These are phyloP conservation scores for Telmatochromis sp. DNA, from an alignment of 2,113 vertebrate species.

Conservation along the genomic window DNA sequence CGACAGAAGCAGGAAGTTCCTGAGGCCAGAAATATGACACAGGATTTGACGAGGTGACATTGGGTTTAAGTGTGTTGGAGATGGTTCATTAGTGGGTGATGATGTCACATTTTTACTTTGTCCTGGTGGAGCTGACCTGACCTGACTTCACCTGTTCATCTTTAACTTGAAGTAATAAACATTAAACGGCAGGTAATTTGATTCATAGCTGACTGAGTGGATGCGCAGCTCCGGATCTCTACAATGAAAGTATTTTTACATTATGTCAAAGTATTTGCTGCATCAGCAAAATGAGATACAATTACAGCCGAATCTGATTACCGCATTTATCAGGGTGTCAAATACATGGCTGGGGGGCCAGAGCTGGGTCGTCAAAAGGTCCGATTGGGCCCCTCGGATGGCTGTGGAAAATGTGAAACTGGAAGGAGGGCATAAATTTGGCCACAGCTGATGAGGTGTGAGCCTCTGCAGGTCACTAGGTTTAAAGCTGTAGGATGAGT, in stretches of 20 bases:
- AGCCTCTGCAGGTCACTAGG: background rate
- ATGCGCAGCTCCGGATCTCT: rapidly evolving
- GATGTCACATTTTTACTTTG: background rate
- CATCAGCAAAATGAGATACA: background rate
- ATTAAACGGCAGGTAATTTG: background rate
- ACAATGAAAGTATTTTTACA: background rate
- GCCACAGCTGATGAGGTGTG: background rate
- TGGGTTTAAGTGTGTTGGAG: background rate
- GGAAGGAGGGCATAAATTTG: background rate
- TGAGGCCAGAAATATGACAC: background rate
- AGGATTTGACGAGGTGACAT: background rate
- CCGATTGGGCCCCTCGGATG: rapidly evolving
- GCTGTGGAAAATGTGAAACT: background rate
- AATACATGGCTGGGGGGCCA: background rate
- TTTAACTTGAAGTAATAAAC: background rate
- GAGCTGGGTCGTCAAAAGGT: rapidly evolving
- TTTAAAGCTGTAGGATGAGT: background rate
- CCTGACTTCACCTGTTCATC: rapidly evolving
- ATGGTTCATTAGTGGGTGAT: background rate
- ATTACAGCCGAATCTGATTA: background rate
- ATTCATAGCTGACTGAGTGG: background rate
- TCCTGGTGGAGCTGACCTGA: rapidly evolving
- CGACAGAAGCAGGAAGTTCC: background rate
- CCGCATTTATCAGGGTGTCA: rapidly evolving
- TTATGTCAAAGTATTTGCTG: background rate